These are phyloP conservation scores for Apogon hyalosoma DNA, from an alignment of 2,797 vertebrate genomes.

Conservation along the genomic window DNA sequence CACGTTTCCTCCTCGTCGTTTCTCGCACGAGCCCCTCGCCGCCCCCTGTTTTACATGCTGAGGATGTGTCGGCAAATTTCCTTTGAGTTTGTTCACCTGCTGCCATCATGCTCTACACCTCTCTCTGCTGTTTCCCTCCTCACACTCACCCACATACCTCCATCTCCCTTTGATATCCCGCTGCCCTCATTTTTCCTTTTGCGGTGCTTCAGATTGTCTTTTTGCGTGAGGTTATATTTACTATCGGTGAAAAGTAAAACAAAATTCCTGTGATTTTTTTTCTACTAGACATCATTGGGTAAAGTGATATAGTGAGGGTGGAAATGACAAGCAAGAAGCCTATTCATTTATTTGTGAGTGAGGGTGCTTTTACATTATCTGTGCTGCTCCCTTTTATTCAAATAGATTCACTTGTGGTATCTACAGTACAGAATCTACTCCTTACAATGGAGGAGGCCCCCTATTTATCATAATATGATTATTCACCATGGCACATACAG, in stretches of 20 bases:
- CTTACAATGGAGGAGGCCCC: slow-evolving; percentile 57
- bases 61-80: slow-evolving; percentile 20
- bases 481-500: slow-evolving; percentile 73
- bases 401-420: slow-evolving; percentile 68
- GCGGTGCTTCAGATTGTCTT: slow-evolving; percentile 33
- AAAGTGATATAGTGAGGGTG: slow-evolving; percentile 29
- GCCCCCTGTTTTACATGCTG: neutral
- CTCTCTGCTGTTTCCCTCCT: neutral
- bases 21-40: neutral
- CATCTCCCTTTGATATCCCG: slow-evolving; percentile 36
- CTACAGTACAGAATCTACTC: slow-evolving; percentile 66
- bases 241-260: slow-evolving; percentile 32
- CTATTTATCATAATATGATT: slow-evolving; percentile 81
- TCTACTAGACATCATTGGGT: slow-evolving; percentile 22
- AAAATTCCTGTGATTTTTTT: slow-evolving; percentile 35
- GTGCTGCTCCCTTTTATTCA: slow-evolving; percentile 46
- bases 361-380: slow-evolving; percentile 42
- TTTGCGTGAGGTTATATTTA: slow-evolving; percentile 52
- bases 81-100: slow-evolving; percentile 48
- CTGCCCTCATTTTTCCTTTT: slow-evolving; percentile 17
- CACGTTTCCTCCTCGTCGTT: slow-evolving; percentile 28
- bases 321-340: slow-evolving; percentile 37
- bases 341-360: slow-evolving; percentile 16
- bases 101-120: slow-evolving; percentile 3
- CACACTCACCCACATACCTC: slow-evolving; percentile 15